Conservation (phyloP, 2,113 vertebrate species). For the Trogon surrucura region DNA sequence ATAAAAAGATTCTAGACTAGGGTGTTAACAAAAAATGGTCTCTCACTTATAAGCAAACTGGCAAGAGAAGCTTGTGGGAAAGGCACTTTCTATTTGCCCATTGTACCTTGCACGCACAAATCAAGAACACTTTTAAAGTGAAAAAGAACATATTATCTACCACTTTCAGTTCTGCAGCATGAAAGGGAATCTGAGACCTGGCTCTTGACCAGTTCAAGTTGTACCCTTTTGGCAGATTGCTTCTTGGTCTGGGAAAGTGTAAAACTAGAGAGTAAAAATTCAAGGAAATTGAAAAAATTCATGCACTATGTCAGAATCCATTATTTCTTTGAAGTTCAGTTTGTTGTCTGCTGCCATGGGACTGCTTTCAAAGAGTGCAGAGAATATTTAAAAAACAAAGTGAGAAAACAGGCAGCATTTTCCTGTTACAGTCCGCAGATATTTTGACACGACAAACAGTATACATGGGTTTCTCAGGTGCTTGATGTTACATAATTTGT, state of each 20-base stretch:
- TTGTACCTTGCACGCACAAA: background rate
- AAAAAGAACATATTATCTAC: background rate
- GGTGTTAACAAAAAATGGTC: background rate
- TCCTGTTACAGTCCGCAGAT: constrained; percentile 14
- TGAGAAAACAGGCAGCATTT: constrained; percentile 31
- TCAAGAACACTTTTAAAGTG: background rate
- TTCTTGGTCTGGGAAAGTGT: background rate
- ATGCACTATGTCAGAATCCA: background rate
- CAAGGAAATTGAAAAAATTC: background rate
- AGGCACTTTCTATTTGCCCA: background rate
- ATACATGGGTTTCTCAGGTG: constrained; percentile 25
- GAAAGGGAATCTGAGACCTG: constrained; percentile 13
- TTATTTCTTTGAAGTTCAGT: constrained; percentile 54
- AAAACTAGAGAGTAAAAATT: constrained; percentile 31
- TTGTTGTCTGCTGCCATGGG: constrained; percentile 58
- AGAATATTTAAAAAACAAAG: constrained; percentile 58
- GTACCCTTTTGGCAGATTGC: constrained; percentile 11
- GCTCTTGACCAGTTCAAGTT: constrained; percentile 46
- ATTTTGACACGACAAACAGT: constrained; percentile 44
- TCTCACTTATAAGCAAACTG: background rate
- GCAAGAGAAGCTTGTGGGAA: background rate
- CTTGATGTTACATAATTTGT: constrained; percentile 36
- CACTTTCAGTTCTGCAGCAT: background rate
- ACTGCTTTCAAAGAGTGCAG: constrained; percentile 51
- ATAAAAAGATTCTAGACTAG: background rate